Base-by-base conservation (phyloP, 2,797 vertebrate species). In the Chaetodon trifasciatus region DNA sequence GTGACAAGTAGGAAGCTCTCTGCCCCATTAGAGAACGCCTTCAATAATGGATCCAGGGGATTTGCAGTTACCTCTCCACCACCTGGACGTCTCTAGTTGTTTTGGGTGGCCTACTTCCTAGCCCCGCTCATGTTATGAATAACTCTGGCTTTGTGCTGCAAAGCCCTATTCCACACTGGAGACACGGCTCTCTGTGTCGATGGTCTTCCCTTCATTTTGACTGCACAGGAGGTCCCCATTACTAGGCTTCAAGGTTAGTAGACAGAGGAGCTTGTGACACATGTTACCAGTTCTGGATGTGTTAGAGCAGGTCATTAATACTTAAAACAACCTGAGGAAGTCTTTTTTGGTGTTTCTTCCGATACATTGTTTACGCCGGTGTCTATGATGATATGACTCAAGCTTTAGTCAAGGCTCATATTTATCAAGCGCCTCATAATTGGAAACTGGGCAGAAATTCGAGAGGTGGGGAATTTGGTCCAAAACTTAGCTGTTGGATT, bases 101-200 rank as follows among this genome's bases (percentile, higher is more conserved):
- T 93, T 90, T 63, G 78, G 87, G 67, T 91, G 91, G 86, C 92
- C 93, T 92, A 94, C 90, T 93, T 93, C 89, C 82, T 55, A 80
- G 77, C 65, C 66, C 3, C 42, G 74, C 90, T 88, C 68, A 40
- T 74, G 74, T 88, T 81, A 90, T 86, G 91, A 92, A 92, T 90
- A 91, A 90, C 88, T 88, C 74, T 90, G 79, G 83, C 78, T 85
- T 75, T 88, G 71, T 81, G 86, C 80, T 46, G 76, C 74, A 81
- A 86, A 92, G 74, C 69, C 46, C 62, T 47, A 37, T 74, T 77
- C 78, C 53, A 72, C 61, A 62, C 61, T 70, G 77, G 67, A 88
- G 79, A 60, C 61, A 39, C 47, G n/a, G 17, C 50, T 76, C 63
- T 78, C 23, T 78, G 44, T 64, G 64, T 67, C 67, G 72, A 87